Evolutionary conservation across 2,113 vertebrate genomes (phyloP).

Genomic region (Trogon melanurus): DNA sequence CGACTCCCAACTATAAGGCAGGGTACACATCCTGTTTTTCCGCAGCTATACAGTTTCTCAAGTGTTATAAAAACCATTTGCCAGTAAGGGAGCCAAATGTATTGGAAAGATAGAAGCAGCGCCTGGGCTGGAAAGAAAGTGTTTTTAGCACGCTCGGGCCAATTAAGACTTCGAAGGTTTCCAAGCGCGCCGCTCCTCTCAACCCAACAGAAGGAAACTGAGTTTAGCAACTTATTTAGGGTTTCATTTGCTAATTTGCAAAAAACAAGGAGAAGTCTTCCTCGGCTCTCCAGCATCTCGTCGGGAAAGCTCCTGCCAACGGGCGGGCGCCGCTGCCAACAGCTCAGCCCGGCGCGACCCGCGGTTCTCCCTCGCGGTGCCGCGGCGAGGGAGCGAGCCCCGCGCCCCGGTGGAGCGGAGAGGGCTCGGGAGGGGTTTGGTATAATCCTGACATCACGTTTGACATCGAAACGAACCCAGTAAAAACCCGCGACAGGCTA

Average conservation of each 20-base stretch:
- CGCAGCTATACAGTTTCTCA: slow-evolving; percentile 4
- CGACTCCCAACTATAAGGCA: neutral
- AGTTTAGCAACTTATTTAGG: slow-evolving; percentile 52
- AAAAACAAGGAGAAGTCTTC: slow-evolving; percentile 45
- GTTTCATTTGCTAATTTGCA: slow-evolving; percentile 57
- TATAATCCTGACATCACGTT: neutral
- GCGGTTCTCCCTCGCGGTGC: neutral
- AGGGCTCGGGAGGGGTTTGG: neutral
- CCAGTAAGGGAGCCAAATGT: neutral
- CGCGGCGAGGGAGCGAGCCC: neutral
- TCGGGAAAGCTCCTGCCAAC: slow-evolving; percentile 44
- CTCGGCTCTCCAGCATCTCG: slow-evolving; percentile 23
- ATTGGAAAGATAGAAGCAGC: neutral
- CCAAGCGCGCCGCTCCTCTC: slow-evolving; percentile 26
- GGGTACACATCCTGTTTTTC: slow-evolving; percentile 19
- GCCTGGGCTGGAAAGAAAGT: slow-evolving; percentile 20
- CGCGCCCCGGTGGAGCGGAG: accelerated
- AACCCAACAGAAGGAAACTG: slow-evolving; percentile 42
- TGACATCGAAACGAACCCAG: neutral
- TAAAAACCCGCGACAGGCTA: accelerated
- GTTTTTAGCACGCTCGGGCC: slow-evolving; percentile 5
- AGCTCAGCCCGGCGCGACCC: slow-evolving; percentile 35
- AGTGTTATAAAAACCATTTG: neutral
- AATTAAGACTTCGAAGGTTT: slow-evolving; percentile 11
- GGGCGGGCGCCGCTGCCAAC: neutral